A percentile compares a stretch with the other conserved stretches of the same genome.
Conservation (phyloP, 2,888 invertebrate species). For the Chaetogeoica ovagalla region DNA sequence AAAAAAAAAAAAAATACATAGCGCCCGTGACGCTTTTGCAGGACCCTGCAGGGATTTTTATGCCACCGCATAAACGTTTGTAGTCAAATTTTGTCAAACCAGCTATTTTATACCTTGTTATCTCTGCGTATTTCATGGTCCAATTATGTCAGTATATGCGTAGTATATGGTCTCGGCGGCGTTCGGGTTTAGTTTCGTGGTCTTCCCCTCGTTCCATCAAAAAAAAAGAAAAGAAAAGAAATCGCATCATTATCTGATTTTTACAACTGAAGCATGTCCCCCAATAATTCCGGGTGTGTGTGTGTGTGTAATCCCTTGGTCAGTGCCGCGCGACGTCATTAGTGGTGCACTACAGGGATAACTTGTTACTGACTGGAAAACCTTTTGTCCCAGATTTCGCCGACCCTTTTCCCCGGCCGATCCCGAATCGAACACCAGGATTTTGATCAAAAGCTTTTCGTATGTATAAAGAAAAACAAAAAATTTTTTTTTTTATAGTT, state of each 20-base stretch:
- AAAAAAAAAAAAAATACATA: neutral
- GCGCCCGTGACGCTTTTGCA: neutral
- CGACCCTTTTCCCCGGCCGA: neutral
- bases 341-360: constrained; percentile 34
- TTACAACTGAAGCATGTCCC: constrained; percentile 37
- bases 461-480: neutral
- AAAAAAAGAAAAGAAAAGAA: constrained; percentile 1
- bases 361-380: constrained; percentile 45
- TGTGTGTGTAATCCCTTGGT: constrained; percentile 27
- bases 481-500: neutral
- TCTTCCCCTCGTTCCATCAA: too few species aligned
- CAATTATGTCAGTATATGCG: constrained; percentile 24
- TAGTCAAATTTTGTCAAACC: constrained; percentile 34
- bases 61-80: constrained; percentile 2
- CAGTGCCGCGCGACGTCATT: constrained; percentile 25
- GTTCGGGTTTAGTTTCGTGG: neutral
- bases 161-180: neutral
- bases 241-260: constrained; percentile 48
- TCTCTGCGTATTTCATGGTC: constrained; percentile 45
- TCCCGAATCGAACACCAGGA: constrained; percentile 18
- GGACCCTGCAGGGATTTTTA: neutral
- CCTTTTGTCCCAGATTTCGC: constrained; percentile 25
- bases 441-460: constrained; percentile 29
- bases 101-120: constrained; percentile 46
- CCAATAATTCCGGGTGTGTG: constrained; percentile 31